Conservation (phyloP, 2,113 vertebrate species). For the Fulica atra region DNA sequence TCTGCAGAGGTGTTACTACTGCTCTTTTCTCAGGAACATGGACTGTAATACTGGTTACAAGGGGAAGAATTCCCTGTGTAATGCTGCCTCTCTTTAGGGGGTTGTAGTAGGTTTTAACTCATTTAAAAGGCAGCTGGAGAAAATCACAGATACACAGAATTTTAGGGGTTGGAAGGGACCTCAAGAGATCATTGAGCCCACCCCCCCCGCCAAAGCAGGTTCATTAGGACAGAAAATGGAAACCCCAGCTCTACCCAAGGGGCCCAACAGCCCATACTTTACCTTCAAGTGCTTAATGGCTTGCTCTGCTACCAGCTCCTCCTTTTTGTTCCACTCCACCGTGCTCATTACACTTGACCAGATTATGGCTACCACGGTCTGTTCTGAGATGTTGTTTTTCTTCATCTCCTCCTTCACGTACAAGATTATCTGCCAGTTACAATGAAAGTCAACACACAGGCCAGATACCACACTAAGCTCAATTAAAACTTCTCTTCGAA, state of each 20-base stretch:
- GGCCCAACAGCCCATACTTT: background rate
- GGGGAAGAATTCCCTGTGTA: background rate
- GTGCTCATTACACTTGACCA: conserved; percentile 97
- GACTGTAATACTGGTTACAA: too few species aligned
- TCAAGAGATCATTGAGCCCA: too few species aligned
- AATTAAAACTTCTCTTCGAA: background rate
- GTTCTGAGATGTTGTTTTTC: conserved; percentile 93
- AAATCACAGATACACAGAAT: too few species aligned
- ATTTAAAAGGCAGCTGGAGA: background rate
- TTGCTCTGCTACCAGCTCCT: conserved; percentile 99
- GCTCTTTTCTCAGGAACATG: background rate
- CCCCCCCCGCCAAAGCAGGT: too few species aligned
- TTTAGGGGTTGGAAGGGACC: too few species aligned
- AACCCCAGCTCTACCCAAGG: background rate
- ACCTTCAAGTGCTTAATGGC: conserved; percentile 99
- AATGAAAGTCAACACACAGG: background rate
- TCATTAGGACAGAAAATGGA: background rate
- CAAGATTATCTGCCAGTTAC: conserved; percentile 84
- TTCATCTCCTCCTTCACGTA: conserved; percentile 98
- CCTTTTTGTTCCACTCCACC: conserved; percentile 99
- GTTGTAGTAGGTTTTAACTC: background rate
- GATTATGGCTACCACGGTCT: conserved; percentile 91
- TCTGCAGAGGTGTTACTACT: background rate
- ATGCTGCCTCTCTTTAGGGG: background rate
- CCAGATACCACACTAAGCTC: background rate